Conservation (phyloP, 2,113 vertebrate species). For the Anguilla rostrata region DNA sequence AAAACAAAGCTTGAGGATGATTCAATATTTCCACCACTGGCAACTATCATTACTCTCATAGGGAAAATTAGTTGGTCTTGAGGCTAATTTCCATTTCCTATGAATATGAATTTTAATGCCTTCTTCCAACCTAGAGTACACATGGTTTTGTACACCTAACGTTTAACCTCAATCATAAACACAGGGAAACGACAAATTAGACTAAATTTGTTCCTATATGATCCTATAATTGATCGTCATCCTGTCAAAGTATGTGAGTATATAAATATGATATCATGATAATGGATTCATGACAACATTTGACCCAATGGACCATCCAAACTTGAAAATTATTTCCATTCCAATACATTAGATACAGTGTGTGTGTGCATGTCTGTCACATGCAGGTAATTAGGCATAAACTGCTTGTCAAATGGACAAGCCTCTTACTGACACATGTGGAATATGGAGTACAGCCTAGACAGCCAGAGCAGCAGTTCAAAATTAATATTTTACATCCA, state of each 20-base stretch:
- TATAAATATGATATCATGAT: too few relatives aligned
- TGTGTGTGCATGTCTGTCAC: not conserved
- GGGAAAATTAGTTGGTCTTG: not conserved
- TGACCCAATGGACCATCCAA: not conserved
- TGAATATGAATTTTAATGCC: not conserved
- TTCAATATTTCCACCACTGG: conserved; percentile 42
- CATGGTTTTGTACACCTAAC: too few relatives aligned
- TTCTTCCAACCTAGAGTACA: not conserved
- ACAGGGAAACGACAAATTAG: too few relatives aligned
- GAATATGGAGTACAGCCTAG: not conserved
- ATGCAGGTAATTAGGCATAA: not conserved
- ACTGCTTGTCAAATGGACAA: not conserved
- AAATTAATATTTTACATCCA: not conserved
- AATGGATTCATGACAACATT: not conserved
- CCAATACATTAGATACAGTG: not conserved
- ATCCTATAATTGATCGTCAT: too few relatives aligned
- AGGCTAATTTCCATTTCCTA: not conserved
- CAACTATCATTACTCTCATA: conserved; percentile 22
- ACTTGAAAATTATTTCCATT: not conserved
- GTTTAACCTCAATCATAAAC: too few relatives aligned
- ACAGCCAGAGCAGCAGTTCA: not conserved
- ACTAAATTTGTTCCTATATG: too few relatives aligned
- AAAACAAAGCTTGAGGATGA: conserved; percentile 50
- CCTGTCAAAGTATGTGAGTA: too few relatives aligned
- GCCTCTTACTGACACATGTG: not conserved